Percentiles rank a stretch among this genome's conserved stretches.
Evolutionary conservation across 2,888 invertebrate genomes (phyloP).

Genomic region (Leptinotarsa peninsularis): DNA sequence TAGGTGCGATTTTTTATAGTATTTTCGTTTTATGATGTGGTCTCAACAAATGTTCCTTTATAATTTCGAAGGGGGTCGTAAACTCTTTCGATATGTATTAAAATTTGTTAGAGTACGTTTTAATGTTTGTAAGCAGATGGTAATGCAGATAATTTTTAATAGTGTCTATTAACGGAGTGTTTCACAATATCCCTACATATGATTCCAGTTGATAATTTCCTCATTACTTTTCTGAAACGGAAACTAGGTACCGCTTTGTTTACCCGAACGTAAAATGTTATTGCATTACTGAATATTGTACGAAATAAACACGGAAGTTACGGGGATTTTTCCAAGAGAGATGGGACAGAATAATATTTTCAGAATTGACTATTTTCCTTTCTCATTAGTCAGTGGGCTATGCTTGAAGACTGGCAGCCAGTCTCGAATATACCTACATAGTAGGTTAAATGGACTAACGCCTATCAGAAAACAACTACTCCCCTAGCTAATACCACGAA

Average conservation of each 20-base stretch:
- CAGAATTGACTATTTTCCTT: no score
- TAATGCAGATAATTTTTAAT: constrained; percentile 24
- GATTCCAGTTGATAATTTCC: constrained; percentile 2
- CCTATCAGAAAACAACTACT: no score
- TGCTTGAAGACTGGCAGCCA: no score
- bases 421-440: no score
- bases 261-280: no score
- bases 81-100: constrained; percentile 20
- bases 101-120: constrained; percentile 26
- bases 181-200: constrained; percentile 5
- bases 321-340: no score
- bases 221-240: constrained; percentile 1
- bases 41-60: constrained; percentile 9
- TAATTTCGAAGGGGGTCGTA: constrained; percentile 22
- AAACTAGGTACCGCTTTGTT: not conserved
- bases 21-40: constrained; percentile 7
- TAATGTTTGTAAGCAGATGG: constrained; percentile 24
- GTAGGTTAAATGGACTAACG: no score
- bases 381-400: no score
- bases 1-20: constrained; percentile 25
- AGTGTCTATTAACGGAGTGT: not conserved
- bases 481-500: no score
- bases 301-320: no score
- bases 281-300: no score
- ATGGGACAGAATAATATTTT: no score